phyloP scores from a whole-genome alignment of 1,140 invertebrate species.

The Saccostrea cuccullata region DNA sequence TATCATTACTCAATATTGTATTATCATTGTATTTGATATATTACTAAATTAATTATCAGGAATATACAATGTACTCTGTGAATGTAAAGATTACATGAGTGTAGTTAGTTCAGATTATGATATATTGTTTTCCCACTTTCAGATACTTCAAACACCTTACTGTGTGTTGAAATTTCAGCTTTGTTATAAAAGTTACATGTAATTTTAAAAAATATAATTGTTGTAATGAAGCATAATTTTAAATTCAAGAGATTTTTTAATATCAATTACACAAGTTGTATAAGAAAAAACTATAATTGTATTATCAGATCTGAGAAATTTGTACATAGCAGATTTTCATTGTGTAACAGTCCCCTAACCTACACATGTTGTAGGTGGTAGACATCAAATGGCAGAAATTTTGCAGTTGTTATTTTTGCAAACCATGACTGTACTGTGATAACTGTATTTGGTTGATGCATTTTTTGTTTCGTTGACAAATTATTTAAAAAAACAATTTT shows the following conservation, averaged over 20 bases:
- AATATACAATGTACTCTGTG: no score
- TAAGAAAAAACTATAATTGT: background rate
- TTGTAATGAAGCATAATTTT: background rate
- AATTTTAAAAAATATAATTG: background rate
- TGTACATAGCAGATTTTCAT: background rate
- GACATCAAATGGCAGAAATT: constrained; percentile 21
- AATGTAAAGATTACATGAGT: background rate
- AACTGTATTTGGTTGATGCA: constrained; percentile 14
- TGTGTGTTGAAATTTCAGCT: background rate
- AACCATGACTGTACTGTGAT: constrained; percentile 20
- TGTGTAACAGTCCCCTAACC: background rate
- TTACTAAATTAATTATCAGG: no score
- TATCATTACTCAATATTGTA: no score
- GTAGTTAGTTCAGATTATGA: constrained; percentile 2
- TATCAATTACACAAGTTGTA: background rate
- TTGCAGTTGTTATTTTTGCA: constrained; percentile 11
- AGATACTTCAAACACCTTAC: background rate
- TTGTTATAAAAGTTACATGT: background rate
- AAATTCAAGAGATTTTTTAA: background rate
- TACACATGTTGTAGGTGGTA: background rate
- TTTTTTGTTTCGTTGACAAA: background rate
- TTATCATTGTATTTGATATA: no score
- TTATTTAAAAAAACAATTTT: background rate
- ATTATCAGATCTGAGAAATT: constrained; percentile 1
- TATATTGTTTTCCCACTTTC: background rate